These are phyloP conservation scores for Pteropus alecto DNA, from an alignment of 2,113 vertebrate species.

Conservation along the genomic window DNA sequence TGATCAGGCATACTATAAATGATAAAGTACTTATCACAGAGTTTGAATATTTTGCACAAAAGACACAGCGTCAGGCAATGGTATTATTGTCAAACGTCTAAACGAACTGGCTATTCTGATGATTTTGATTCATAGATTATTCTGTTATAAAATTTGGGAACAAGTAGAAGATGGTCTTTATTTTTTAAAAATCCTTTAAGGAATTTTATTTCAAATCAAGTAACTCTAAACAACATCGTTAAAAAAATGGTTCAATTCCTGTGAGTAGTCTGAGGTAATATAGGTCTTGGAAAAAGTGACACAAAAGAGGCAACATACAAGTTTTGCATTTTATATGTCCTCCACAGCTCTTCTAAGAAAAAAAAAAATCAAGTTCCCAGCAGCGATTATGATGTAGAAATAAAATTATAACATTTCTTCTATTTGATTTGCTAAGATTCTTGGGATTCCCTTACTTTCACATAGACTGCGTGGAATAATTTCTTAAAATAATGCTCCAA, in stretches of 20 bases:
- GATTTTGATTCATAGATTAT: neutral
- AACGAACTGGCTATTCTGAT: neutral
- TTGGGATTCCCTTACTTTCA: neutral
- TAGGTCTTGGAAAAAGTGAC: neutral
- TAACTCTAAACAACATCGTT: neutral
- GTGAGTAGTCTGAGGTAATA: neutral
- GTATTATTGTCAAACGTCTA: neutral
- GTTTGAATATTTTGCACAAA: constrained; percentile 25
- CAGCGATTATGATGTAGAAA: neutral
- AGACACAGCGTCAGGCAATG: neutral
- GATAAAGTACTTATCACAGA: neutral
- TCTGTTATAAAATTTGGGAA: neutral
- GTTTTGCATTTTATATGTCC: constrained; percentile 10
- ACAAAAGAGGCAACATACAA: neutral
- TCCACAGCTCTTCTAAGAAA: neutral
- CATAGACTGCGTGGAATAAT: neutral
- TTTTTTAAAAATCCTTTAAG: neutral
- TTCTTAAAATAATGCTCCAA: constrained; percentile 1
- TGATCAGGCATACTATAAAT: neutral
- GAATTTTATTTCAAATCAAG: neutral
- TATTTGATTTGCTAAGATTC: neutral
- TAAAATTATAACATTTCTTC: neutral
- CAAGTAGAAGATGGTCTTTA: neutral
- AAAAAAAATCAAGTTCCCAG: neutral
- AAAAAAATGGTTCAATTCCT: neutral